phyloP scores from a whole-genome alignment of 2,113 vertebrate species.

The Tauraco erythrolophus region DNA sequence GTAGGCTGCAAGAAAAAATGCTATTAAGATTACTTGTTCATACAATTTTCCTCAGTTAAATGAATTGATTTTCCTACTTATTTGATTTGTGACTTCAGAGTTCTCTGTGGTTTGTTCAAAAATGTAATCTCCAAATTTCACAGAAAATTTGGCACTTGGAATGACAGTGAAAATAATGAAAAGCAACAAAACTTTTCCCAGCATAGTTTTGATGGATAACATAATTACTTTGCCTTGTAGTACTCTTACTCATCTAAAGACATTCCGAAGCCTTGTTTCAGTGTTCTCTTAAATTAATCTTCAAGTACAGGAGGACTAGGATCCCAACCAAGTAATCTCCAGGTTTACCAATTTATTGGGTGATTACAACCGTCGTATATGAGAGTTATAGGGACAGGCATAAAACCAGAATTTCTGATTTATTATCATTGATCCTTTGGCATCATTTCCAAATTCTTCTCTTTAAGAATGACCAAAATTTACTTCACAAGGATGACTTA shows the following conservation, averaged over 20 bases:
- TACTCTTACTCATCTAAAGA: not conserved
- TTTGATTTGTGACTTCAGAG: constrained; percentile 57
- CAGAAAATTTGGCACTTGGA: constrained; percentile 21
- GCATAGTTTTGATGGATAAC: not conserved
- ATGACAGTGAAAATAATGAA: constrained; percentile 11
- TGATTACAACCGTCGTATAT: rapidly evolving
- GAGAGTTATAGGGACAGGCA: not conserved
- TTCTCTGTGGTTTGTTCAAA: constrained; percentile 47
- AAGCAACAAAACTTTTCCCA: constrained; percentile 16
- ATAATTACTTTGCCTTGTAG: not conserved
- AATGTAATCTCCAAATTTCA: constrained; percentile 48
- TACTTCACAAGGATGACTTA: not conserved
- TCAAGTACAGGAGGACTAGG: not conserved
- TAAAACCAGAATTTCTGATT: not conserved
- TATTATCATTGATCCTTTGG: not conserved
- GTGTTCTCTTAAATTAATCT: not conserved
- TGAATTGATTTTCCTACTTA: constrained; percentile 72
- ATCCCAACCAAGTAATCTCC: not conserved
- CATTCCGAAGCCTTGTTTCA: not conserved
- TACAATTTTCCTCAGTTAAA: constrained; percentile 59
- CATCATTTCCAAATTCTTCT: not conserved
- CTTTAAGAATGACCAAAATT: not conserved
- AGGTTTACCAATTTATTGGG: not conserved
- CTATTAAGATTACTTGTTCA: constrained; percentile 63
- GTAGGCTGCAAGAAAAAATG: constrained; percentile 35